Conservation (phyloP, 2,888 invertebrate genomes). For the Fissipunctia ypsillon region DNA sequence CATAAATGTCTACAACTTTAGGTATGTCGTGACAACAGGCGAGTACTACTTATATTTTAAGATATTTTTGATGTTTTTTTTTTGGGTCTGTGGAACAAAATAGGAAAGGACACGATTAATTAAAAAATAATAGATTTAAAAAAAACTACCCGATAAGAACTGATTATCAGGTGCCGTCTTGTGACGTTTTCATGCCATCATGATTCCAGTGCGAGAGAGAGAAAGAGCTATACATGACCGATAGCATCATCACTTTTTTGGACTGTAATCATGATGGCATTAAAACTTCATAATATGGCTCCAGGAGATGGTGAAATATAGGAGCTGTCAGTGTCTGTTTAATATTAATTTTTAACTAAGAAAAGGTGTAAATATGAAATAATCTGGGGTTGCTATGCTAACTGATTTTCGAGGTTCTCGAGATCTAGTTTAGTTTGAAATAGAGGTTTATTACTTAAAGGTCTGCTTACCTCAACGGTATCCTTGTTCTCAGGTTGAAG, state of each 20-base stretch:
- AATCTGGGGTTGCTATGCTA: neutral
- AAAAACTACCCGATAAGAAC: too few relatives aligned
- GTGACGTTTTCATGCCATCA: too few relatives aligned
- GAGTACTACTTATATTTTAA: neutral
- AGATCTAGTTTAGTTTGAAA: neutral
- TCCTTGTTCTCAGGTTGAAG: conserved; percentile 83
- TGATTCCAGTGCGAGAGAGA: too few relatives aligned
- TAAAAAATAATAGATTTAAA: neutral
- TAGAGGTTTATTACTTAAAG: neutral
- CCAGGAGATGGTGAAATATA: neutral
- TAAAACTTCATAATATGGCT: too few relatives aligned
- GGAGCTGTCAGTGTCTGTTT: neutral
- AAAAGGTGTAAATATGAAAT: neutral
- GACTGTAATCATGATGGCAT: too few relatives aligned
- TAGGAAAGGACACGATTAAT: neutral
- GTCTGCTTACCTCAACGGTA: conserved; percentile 75
- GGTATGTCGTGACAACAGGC: neutral
- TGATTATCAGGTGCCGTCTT: neutral
- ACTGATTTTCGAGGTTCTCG: neutral
- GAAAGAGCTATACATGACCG: too few relatives aligned
- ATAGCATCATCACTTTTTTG: too few relatives aligned
- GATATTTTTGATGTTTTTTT: neutral
- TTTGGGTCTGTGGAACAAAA: neutral
- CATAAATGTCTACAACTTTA: neutral
- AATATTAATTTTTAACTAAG: neutral